Evolutionary conservation across 1,140 invertebrate genomes (phyloP), one percentile per base, ranked within the genome.

Genomic region (Periplaneta americana): DNA sequence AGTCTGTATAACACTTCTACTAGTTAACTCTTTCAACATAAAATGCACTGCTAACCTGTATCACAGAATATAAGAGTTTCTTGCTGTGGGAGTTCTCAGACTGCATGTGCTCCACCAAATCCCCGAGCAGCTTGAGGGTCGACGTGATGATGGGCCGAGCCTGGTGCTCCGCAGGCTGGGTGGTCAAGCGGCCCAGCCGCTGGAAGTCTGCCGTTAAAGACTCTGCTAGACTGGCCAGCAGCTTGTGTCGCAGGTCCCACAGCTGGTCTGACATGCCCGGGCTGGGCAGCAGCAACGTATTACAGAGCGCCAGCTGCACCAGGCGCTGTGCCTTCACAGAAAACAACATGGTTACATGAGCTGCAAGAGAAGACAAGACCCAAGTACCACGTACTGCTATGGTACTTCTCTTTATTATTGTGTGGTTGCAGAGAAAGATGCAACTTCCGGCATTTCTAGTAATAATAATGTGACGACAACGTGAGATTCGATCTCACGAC

Each of bases 281-380:
- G 89, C 90, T 91, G 0, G 91, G 90, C 32, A 92, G 85, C 33
- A 92, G 84, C n/a, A 92, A 85, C 80, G 92, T 90, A 80, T 91
- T 88, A 75, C 92, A 90, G 57, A 93, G 86, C 5, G 91, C 88
- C 78, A 91, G 86, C 81, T 90, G 89, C 11, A 92, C 83, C 75
- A 92, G 85, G 57, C 89, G 84, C 83, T 90, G 89, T 28, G 90
- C 88, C 90, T 92, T 85, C 15, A 86, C 84, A 39, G 8, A 78
- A 79, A 1, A 76, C 33, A 78, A 32, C 32, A 37, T 57, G 48
- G 48, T 57, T 57, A 5, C 48, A 57, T 57, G 18, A 79, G 78
- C 32, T 37, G 39, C 37, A 79, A 39, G 78, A 33, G 78, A 22
- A 17, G 36, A 79, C 18, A 36, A 18, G 36, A 57, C 18, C 18